A percentile compares a stretch with the other conserved stretches of the same genome.
These are phyloP conservation scores for Macquaria ambigua DNA, from an alignment of 2,113 vertebrate genomes.

Conservation along the genomic window DNA sequence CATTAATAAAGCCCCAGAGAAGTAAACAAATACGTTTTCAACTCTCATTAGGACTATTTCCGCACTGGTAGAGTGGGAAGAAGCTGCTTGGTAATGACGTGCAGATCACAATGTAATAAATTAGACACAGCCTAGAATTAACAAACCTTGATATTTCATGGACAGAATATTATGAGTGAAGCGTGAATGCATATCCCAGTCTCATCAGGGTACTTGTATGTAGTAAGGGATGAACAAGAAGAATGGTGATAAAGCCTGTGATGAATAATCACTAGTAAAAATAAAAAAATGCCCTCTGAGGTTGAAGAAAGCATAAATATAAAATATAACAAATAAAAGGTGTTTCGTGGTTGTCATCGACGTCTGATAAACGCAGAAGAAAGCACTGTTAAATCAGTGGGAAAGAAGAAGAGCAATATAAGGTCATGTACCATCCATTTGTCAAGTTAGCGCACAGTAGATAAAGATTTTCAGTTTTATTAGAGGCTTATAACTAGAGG, in stretches of 20 bases:
- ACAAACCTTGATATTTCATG: constrained; percentile 62
- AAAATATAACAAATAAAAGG: constrained; percentile 5
- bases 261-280: constrained; percentile 18
- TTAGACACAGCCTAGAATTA: constrained; percentile 66
- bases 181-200: constrained; percentile 23
- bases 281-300: neutral
- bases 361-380: neutral
- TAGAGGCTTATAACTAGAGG: constrained; percentile 69
- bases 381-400: constrained; percentile 22
- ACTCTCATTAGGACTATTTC: constrained; percentile 74
- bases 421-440: constrained; percentile 40
- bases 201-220: constrained; percentile 26
- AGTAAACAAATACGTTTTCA: constrained; percentile 75
- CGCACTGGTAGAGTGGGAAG: constrained; percentile 52
- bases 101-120: constrained; percentile 73
- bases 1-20: constrained; percentile 68
- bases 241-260: neutral
- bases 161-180: constrained; percentile 55
- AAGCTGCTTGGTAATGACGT: constrained; percentile 74
- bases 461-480: constrained; percentile 64
- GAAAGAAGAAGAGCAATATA: constrained; percentile 36
- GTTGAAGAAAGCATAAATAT: neutral
- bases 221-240: constrained; percentile 6
- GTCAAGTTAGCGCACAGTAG: constrained; percentile 54
- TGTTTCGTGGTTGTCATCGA: neutral